Conservation (phyloP, 2,797 vertebrate species). For the Distichodus sexfasciatus region DNA sequence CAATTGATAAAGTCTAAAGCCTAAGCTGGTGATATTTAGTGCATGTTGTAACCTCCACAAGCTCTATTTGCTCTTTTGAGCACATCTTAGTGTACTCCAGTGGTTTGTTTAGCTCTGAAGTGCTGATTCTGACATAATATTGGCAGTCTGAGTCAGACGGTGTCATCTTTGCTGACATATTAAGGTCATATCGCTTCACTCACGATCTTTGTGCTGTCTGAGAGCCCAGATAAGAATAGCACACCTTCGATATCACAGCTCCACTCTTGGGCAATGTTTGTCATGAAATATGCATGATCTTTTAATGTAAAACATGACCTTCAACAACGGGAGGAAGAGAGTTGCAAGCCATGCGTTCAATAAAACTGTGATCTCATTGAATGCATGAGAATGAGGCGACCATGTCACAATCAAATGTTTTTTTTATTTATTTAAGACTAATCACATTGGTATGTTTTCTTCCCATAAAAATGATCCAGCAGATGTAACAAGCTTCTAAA, state of each 20-base stretch:
- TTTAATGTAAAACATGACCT: conserved; percentile 70
- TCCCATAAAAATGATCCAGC: neutral
- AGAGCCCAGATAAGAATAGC: conserved; percentile 64
- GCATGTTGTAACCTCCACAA: neutral
- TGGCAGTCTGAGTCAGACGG: conserved; percentile 62
- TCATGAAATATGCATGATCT: conserved; percentile 69
- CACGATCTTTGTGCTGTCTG: conserved; percentile 47
- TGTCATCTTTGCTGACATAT: conserved; percentile 66
- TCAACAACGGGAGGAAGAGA: conserved; percentile 45
- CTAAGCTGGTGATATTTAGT: neutral
- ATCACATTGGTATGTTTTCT: neutral
- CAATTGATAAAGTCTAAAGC: neutral
- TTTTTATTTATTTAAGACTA: conserved; percentile 6
- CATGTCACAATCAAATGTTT: neutral
- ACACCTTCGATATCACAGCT: conserved; percentile 40
- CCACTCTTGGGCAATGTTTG: conserved; percentile 39
- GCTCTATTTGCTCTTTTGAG: conserved; percentile 14
- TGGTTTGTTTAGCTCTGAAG: conserved; percentile 43
- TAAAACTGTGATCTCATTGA: neutral
- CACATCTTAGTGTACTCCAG: conserved; percentile 8
- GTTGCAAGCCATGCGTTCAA: conserved; percentile 14
- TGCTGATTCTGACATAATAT: conserved; percentile 69
- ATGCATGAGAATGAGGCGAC: neutral
- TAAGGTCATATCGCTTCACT: conserved; percentile 71
- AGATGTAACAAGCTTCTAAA: neutral